A percentile compares a stretch with the other conserved stretches of the same genome.
phyloP scores from a whole-genome alignment of 2,113 vertebrate species.

The Poicephalus meyeri region DNA sequence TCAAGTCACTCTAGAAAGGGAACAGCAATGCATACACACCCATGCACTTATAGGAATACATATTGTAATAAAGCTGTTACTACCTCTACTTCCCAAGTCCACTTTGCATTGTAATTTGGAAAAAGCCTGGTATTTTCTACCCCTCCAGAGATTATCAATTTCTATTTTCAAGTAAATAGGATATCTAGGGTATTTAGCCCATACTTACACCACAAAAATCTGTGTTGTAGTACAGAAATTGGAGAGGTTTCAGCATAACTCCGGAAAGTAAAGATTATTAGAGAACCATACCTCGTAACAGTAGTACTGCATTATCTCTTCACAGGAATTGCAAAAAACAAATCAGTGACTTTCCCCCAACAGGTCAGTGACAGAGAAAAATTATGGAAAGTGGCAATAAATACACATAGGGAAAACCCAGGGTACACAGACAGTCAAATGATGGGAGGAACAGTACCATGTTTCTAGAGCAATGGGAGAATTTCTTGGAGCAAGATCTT shows the following conservation, averaged over 20 bases:
- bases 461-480: background rate
- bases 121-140: background rate
- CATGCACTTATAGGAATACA: accelerated
- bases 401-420: background rate
- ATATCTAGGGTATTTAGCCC: background rate
- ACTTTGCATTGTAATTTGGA: background rate
- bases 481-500: background rate
- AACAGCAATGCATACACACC: background rate
- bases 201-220: background rate
- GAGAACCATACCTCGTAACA: background rate
- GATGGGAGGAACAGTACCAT: background rate
- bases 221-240: background rate
- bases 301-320: background rate
- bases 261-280: background rate
- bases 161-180: background rate
- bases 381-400: background rate
- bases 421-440: background rate
- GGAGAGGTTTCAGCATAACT: background rate
- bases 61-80: background rate
- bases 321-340: background rate
- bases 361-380: background rate
- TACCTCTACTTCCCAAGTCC: background rate
- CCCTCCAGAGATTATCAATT: background rate
- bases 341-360: background rate
- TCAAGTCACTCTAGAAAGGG: background rate